These are phyloP conservation scores for Sus cebifrons DNA, from an alignment of 2,797 vertebrate species.

Conservation along the genomic window DNA sequence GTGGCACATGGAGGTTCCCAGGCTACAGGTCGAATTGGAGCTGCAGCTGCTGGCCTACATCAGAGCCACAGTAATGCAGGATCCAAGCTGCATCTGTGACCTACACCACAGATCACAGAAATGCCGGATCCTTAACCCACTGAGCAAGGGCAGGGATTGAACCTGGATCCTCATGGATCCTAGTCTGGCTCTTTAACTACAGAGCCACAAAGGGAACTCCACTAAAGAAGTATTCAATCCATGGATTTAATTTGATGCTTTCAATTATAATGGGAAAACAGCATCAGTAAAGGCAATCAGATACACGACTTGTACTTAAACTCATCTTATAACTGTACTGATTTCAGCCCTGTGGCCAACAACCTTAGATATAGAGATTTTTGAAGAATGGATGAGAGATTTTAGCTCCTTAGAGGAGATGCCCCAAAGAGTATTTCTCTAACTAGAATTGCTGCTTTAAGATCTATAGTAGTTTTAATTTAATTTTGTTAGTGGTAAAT, in stretches of 20 bases:
- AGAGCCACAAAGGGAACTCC: too few species aligned
- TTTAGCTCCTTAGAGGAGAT: background rate
- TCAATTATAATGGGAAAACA: background rate
- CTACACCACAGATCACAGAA: too few species aligned
- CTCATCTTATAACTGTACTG: background rate
- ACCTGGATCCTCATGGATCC: too few species aligned
- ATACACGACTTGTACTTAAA: background rate
- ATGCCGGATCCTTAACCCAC: too few species aligned
- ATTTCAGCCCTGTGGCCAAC: background rate
- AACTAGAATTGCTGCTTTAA: background rate
- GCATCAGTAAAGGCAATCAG: background rate
- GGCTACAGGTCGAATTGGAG: too few species aligned
- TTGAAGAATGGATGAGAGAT: background rate
- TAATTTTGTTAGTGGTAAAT: slow-evolving; percentile 40
- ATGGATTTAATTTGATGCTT: background rate
- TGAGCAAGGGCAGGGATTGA: too few species aligned
- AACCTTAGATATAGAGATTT: background rate
- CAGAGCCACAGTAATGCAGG: too few species aligned
- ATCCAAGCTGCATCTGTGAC: too few species aligned
- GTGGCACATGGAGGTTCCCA: too few species aligned
- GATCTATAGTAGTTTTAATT: background rate
- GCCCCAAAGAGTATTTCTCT: background rate
- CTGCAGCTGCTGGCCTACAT: too few species aligned
- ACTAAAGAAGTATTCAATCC: slow-evolving; percentile 8
- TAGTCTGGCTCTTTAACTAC: too few species aligned